A percentile compares a stretch with the other conserved stretches of the same genome.
phyloP scores from a whole-genome alignment of 2,113 vertebrate species.

The Pitta sordida region DNA sequence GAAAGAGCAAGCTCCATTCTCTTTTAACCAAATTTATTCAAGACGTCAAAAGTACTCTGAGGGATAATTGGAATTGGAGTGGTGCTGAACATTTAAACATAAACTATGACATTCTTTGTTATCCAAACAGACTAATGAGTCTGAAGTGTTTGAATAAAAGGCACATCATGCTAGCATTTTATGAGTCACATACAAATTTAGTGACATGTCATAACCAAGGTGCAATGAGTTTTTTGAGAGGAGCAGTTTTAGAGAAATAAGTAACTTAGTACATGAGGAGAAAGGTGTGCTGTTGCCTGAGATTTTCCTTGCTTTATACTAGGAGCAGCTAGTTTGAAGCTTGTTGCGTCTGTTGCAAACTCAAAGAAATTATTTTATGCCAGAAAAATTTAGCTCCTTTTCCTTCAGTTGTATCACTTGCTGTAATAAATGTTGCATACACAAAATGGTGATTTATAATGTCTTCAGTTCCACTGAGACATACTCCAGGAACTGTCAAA shows the following conservation, averaged over 20 bases:
- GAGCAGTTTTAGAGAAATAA: background rate
- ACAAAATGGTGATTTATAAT: background rate
- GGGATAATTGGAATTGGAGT: background rate
- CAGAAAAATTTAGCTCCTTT: background rate
- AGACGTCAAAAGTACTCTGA: background rate
- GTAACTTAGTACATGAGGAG: background rate
- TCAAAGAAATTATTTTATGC: background rate
- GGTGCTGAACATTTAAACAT: background rate
- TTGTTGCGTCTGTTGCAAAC: background rate
- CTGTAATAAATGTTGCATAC: background rate
- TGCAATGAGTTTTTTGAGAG: background rate
- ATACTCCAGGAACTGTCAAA: background rate
- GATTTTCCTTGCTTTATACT: background rate
- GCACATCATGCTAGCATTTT: background rate
- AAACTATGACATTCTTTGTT: slow-evolving; percentile 19
- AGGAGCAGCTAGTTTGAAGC: background rate
- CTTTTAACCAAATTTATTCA: background rate
- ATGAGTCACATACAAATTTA: slow-evolving; percentile 30
- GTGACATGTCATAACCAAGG: background rate
- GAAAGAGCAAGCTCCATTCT: background rate
- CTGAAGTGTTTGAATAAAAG: slow-evolving; percentile 36
- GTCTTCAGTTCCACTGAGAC: background rate
- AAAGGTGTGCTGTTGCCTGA: background rate
- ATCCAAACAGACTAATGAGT: slow-evolving; percentile 38
- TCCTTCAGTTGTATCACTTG: background rate